phyloP scores from a whole-genome alignment of 37 sponge, comb jelly and placozoan genomes.

The Bolinopsis microptera region DNA sequence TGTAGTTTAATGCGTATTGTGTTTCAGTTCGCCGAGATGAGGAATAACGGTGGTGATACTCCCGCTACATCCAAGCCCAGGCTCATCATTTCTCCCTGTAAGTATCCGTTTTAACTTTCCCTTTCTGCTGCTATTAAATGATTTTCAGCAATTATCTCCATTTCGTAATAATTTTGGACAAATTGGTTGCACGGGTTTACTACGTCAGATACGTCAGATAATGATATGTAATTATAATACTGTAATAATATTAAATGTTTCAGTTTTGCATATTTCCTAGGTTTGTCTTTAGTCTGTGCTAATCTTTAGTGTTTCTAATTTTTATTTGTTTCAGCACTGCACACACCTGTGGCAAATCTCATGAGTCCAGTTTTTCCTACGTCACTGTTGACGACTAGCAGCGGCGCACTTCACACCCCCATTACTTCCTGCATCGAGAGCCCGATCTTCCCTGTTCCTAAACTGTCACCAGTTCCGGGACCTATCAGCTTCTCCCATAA shows the following conservation, averaged over 20 bases:
- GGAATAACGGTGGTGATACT: not conserved
- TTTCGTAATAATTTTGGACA: too few species aligned
- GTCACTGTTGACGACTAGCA: constrained; percentile 17
- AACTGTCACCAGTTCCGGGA: constrained; percentile 40
- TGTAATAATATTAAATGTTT: too few species aligned
- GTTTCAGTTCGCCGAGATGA: constrained; percentile 41
- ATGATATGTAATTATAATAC: too few species aligned
- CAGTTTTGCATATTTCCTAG: too few species aligned
- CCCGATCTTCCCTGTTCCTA: constrained; percentile 28
- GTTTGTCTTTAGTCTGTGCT: too few species aligned
- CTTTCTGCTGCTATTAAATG: too few species aligned
- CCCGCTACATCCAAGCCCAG: constrained; percentile 17
- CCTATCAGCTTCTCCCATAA: not conserved
- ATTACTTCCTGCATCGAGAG: constrained; percentile 37
- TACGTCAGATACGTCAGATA: too few species aligned
- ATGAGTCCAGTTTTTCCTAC: constrained; percentile 39
- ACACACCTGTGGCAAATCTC: constrained; percentile 31
- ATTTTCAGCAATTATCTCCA: too few species aligned
- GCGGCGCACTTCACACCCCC: constrained; percentile 30
- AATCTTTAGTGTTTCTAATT: too few species aligned
- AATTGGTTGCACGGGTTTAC: too few species aligned
- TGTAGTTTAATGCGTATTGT: not conserved
- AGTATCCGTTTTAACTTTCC: too few species aligned
- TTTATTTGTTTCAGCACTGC: constrained; percentile 26
- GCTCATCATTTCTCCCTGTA: constrained; percentile 25